phyloP scores from a whole-genome alignment of 53 echinoderm and acorn worm species.

The Zoroaster sp. region DNA sequence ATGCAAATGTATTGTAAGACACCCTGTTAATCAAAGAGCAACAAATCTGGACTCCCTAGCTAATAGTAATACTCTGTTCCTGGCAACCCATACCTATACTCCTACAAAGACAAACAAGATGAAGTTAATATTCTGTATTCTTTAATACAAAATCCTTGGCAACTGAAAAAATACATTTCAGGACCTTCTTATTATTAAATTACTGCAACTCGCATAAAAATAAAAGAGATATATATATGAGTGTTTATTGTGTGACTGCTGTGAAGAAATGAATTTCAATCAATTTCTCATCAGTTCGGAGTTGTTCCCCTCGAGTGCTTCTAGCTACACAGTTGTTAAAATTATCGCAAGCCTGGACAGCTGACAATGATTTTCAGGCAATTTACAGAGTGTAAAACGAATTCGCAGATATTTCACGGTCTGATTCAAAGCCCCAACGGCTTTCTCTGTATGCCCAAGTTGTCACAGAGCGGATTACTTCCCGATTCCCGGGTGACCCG shows the following conservation, averaged over 20 bases:
- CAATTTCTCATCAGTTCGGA: neutral
- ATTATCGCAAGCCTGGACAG: neutral
- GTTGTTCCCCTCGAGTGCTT: neutral
- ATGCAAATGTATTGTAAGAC: too few species aligned
- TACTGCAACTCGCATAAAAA: neutral
- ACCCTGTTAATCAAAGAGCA: too few species aligned
- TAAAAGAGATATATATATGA: neutral
- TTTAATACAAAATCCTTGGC: too few species aligned
- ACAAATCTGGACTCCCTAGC: too few species aligned
- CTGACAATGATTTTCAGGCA: conserved; percentile 31
- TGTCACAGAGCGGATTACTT: conserved; percentile 14
- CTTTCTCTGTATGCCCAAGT: neutral
- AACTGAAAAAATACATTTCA: too few species aligned
- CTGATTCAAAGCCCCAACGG: neutral
- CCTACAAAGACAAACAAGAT: too few species aligned
- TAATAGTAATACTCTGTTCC: too few species aligned
- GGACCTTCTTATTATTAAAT: neutral
- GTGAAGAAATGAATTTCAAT: neutral
- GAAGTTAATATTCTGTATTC: too few species aligned
- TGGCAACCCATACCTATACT: too few species aligned
- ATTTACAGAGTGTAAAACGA: conserved; percentile 16
- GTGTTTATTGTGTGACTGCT: neutral
- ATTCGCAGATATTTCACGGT: conserved; percentile 38
- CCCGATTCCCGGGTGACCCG: neutral
- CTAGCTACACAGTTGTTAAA: neutral